Evolutionary conservation across 2,113 vertebrate species (phyloP), one percentile per base, ranked within the genome.

Genomic region (Vireo altiloquus): DNA sequence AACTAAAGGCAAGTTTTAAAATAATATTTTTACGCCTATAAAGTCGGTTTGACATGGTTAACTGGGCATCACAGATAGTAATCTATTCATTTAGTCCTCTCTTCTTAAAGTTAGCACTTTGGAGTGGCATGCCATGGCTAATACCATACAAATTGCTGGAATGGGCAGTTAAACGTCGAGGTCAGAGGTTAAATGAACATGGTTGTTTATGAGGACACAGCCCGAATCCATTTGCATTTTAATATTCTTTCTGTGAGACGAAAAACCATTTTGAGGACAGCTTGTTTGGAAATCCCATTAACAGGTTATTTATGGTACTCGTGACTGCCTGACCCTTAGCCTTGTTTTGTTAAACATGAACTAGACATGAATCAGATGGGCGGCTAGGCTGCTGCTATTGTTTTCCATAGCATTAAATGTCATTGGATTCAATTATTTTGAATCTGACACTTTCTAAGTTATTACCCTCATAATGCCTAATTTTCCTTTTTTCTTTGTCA

Each of bases 291-390:
- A 99, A 99, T 99, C 99, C 99, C 99, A 99, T 99, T 99, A 99
- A 99, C 98, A 98, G 99, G 99, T 99, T 99, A 99, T 99, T 99
- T 99, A 99, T 99, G 99, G 99, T 99, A 99, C 99, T 99, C 98
- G 97, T 98, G 98, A 98, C 99, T 99, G 97, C 96, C 42, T 98
- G 99, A 99, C 99, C 98, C 98, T 96, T 98, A 98, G 98, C 99
- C 99, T 99, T 99, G 99, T 99, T 99, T 99, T 99, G 99, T 99
- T 99, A 99, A 99, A 99, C 99, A 99, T 98, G 99, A 99, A 99
- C 98, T 98, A 99, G 99, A 99, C 99, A 99, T 98, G 98, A 98
- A 99, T 99, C 98, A 98, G 97, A 98, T 98, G 98, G 98, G 98
- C 95, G 97, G 97, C 98, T 79, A 97, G 98, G 98, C 98, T 98